phyloP scores from a whole-genome alignment of 2,113 vertebrate genomes.

The Takifugu flavidus region DNA sequence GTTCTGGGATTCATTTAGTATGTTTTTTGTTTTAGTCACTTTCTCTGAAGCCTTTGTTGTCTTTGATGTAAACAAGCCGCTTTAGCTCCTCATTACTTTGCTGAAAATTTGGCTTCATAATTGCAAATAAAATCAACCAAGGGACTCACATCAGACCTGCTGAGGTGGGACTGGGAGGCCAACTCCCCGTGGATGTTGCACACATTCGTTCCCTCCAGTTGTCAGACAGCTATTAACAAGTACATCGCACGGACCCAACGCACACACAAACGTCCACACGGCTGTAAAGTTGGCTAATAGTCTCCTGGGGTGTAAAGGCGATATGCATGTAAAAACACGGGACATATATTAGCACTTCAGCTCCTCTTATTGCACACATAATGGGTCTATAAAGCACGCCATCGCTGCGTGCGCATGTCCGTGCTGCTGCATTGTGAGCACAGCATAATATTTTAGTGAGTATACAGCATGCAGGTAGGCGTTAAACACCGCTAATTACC shows the following conservation, averaged over 20 bases:
- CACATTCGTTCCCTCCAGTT: neutral
- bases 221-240: neutral
- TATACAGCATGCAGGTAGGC: neutral
- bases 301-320: slow-evolving; percentile 40
- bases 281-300: slow-evolving; percentile 11
- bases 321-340: slow-evolving; percentile 32
- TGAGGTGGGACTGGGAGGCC: neutral
- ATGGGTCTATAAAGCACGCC: slow-evolving; percentile 39
- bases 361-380: slow-evolving; percentile 32
- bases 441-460: neutral
- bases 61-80: too few relatives aligned
- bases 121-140: too few relatives aligned
- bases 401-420: slow-evolving; percentile 6
- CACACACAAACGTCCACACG: neutral
- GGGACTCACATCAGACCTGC: neutral
- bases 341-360: slow-evolving; percentile 42
- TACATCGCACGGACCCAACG: neutral
- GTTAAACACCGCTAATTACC: neutral
- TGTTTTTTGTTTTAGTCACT: too few relatives aligned
- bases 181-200: neutral
- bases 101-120: too few relatives aligned
- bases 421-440: neutral
- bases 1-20: too few relatives aligned
- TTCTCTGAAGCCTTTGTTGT: too few relatives aligned
- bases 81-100: too few relatives aligned